Percentiles rank a stretch among this genome's conserved stretches.
Conservation (phyloP, 2,797 vertebrate genomes). For the Lophotriccus pileatus region DNA sequence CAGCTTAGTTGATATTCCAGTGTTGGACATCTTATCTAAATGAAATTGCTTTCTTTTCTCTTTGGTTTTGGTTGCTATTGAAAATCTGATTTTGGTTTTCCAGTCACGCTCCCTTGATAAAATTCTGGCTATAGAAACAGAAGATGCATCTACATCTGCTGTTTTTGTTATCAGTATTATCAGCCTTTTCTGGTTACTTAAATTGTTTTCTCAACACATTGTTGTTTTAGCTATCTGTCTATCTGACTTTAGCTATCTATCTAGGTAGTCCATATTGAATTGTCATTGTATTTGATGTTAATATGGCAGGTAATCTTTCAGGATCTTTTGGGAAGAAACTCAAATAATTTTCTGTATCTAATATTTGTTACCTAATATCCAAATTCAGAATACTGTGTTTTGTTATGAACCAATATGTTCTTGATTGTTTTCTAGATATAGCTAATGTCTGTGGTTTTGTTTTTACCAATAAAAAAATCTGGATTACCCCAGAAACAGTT, state of each 20-base stretch:
- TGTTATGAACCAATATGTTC: neutral
- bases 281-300: neutral
- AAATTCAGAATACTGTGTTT: neutral
- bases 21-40: neutral
- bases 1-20: neutral
- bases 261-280: neutral
- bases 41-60: neutral
- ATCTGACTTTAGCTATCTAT: neutral
- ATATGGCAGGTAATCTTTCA: neutral
- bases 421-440: neutral
- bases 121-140: neutral
- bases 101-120: neutral
- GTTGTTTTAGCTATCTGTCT: neutral
- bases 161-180: neutral
- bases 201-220: neutral
- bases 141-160: neutral
- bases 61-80: neutral
- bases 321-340: neutral
- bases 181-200: neutral
- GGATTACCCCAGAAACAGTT: neutral
- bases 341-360: neutral
- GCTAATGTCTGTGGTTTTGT: neutral
- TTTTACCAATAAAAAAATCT: neutral
- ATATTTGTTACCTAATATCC: neutral
- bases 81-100: neutral